Conservation (phyloP, 2,888 invertebrate species). For the Drosophila buzzatii region DNA sequence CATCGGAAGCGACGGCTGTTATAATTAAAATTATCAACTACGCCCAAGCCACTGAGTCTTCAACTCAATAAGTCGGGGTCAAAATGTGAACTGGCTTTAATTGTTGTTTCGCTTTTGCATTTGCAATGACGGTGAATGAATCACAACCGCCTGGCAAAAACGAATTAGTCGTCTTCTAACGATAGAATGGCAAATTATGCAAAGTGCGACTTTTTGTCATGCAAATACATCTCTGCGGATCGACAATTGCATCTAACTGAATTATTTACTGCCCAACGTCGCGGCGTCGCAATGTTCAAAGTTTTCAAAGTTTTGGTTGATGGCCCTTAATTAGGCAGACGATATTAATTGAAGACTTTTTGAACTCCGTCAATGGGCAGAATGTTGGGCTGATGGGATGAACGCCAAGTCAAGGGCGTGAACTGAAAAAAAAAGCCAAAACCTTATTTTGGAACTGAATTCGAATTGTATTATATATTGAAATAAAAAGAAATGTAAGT, state of each 20-base stretch:
- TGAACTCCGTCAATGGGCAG: conserved; percentile 31
- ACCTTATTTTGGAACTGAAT: no score
- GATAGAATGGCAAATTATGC: conserved; percentile 68
- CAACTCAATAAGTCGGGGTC: conserved; percentile 72
- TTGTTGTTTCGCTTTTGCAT: conserved; percentile 47
- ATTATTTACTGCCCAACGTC: conserved; percentile 8
- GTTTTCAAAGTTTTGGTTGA: not conserved
- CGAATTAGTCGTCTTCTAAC: conserved; percentile 34
- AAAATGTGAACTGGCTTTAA: conserved; percentile 74
- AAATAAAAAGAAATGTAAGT: no score
- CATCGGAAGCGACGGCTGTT: conserved; percentile 72
- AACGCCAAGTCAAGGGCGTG: conserved; percentile 26
- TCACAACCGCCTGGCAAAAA: conserved; percentile 45
- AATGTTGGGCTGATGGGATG: conserved; percentile 3
- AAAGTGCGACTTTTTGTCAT: conserved; percentile 65
- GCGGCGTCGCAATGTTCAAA: not conserved
- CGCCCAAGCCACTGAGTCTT: conserved; percentile 58
- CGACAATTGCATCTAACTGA: conserved; percentile 32
- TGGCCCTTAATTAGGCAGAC: conserved; percentile 30
- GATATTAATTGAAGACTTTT: conserved; percentile 31
- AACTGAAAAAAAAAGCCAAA: no score
- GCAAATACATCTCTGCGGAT: conserved; percentile 48
- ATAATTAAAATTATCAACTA: conserved; percentile 76
- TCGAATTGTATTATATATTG: no score
- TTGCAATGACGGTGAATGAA: conserved; percentile 52